Percentiles rank a stretch among this genome's conserved stretches.
These are phyloP conservation scores for Eucera pruinosa DNA, from an alignment of 2,888 invertebrate genomes.

Conservation along the genomic window DNA sequence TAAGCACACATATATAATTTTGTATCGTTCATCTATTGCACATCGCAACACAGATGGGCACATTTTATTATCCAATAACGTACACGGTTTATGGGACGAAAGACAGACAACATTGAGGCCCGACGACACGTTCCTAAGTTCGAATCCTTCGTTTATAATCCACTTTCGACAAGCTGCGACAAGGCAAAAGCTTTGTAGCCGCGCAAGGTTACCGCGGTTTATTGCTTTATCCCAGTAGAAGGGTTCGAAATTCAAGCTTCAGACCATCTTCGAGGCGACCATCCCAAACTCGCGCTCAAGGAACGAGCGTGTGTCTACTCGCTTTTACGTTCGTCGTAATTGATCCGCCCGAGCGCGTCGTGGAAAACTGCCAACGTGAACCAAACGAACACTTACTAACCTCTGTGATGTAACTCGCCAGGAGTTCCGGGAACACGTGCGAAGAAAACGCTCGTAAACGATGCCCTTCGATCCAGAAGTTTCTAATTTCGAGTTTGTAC, in stretches of 20 bases:
- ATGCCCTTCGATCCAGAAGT: not conserved
- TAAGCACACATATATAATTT: too few relatives aligned
- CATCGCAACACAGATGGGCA: not conserved
- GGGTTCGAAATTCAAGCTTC: conserved; percentile 6
- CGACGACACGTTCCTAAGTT: conserved; percentile 2
- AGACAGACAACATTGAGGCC: not conserved
- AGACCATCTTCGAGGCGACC: conserved; percentile 9
- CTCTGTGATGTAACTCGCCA: not conserved
- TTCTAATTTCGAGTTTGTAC: not conserved
- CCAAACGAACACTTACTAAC: not conserved
- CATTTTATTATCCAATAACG: conserved; percentile 36
- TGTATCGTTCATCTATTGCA: not conserved
- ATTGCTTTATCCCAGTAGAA: conserved; percentile 21
- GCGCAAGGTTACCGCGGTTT: conserved; percentile 16
- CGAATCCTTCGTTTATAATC: conserved; percentile 37
- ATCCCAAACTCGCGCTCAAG: not conserved
- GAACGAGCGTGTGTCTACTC: not conserved
- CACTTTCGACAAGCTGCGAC: conserved; percentile 37
- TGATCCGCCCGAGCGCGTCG: not conserved
- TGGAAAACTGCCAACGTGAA: not conserved
- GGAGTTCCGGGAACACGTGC: not conserved
- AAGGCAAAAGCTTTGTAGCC: conserved; percentile 15
- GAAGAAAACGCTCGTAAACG: not conserved
- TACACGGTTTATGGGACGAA: conserved; percentile 16
- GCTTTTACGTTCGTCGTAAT: conserved; percentile 25